Conservation (phyloP, 2,888 invertebrate genomes). For the Caenorhabditis macrosperma region DNA sequence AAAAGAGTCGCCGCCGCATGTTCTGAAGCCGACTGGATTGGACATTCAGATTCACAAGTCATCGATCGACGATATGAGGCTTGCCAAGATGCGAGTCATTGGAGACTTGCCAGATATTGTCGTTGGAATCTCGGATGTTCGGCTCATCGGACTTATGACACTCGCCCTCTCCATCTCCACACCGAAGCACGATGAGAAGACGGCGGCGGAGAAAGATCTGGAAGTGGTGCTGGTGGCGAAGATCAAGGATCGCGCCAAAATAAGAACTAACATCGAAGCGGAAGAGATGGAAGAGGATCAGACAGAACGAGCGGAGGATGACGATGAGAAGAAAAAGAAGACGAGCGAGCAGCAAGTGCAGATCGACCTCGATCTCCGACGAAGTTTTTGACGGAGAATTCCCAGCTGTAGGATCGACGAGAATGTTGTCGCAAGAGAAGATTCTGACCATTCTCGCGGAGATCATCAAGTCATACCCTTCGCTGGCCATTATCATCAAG, state of each 20-base stretch:
- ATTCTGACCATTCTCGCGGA: no score
- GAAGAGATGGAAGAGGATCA: constrained; percentile 71
- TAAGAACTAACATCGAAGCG: constrained; percentile 79
- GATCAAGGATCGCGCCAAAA: constrained; percentile 78
- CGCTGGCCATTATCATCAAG: no score
- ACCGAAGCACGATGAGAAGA: constrained; percentile 79
- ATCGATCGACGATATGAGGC: constrained; percentile 91
- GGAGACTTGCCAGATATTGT: constrained; percentile 83
- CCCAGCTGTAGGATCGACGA: no score
- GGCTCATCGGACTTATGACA: constrained; percentile 82
- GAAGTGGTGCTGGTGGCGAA: constrained; percentile 65
- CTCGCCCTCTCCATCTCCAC: constrained; percentile 83
- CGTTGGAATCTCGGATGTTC: constrained; percentile 82
- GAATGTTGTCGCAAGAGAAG: no score
- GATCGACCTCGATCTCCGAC: constrained; percentile 77
- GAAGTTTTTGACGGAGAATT: no score
- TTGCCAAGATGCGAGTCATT: constrained; percentile 89
- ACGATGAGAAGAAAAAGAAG: constrained; percentile 57
- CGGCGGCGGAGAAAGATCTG: constrained; percentile 63
- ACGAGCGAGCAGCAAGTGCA: constrained; percentile 77
- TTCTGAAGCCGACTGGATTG: constrained; percentile 82
- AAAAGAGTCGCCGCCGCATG: constrained; percentile 85
- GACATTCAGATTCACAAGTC: constrained; percentile 88
- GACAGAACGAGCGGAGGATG: constrained; percentile 48
- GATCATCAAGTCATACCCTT: no score